Evolutionary conservation across 2,797 vertebrate genomes (phyloP).

Genomic region (Falco biarmicus): DNA sequence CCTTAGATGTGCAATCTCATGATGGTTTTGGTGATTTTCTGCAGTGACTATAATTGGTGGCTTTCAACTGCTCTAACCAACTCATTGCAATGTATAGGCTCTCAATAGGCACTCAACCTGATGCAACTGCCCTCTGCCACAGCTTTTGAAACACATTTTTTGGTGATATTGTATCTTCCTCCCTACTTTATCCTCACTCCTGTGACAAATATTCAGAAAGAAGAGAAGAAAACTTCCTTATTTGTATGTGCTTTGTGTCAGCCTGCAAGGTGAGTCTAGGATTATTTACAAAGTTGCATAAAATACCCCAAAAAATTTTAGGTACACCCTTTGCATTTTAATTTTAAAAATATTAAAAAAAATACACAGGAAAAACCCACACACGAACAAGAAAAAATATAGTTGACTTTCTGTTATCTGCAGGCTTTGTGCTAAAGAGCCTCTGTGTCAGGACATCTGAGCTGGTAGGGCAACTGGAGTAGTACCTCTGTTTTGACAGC

Average conservation of each 20-base stretch:
- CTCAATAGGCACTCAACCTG: neutral
- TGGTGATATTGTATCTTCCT: neutral
- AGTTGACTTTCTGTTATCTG: neutral
- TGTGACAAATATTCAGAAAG: neutral
- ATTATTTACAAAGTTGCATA: neutral
- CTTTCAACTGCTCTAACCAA: neutral
- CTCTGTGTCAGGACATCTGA: neutral
- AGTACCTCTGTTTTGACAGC: neutral
- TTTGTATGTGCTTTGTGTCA: neutral
- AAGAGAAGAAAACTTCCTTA: neutral
- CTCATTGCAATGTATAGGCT: neutral
- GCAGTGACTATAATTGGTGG: neutral
- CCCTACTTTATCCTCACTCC: neutral
- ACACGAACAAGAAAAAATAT: neutral
- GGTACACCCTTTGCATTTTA: neutral
- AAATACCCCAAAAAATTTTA: neutral
- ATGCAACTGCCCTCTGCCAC: neutral
- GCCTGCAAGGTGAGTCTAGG: neutral
- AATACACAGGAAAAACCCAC: rapidly evolving
- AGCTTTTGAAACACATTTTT: neutral
- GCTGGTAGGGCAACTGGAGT: neutral
- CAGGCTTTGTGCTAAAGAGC: neutral
- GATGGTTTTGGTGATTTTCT: neutral
- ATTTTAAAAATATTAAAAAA: neutral
- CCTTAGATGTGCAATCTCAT: neutral